Evolutionary conservation across 2,113 vertebrate species (phyloP).

Genomic region (Myanophis thanlyinensis): DNA sequence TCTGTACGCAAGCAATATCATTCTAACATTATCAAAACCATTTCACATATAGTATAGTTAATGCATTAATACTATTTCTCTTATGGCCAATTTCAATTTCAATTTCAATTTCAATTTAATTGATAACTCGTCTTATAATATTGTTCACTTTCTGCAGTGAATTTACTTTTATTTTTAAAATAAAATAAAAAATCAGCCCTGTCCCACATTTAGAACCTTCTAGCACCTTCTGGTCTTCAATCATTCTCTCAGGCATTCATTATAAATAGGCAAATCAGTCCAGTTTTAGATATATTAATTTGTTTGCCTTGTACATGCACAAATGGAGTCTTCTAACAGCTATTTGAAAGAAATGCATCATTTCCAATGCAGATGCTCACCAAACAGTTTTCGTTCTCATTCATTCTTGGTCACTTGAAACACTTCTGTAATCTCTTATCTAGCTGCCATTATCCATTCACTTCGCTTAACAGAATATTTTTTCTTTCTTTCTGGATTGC

Average conservation of each 20-base stretch:
- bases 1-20: background rate
- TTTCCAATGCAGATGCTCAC: background rate
- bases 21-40: background rate
- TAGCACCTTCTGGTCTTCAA: background rate
- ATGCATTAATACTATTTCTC: background rate
- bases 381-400: background rate
- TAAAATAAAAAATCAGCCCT: no score
- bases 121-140: background rate
- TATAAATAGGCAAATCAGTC: background rate
- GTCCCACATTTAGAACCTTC: background rate
- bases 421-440: background rate
- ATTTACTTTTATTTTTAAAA: background rate
- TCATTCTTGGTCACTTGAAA: background rate
- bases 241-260: background rate
- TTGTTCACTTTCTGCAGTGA: background rate
- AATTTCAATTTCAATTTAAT: background rate
- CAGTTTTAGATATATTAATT: background rate
- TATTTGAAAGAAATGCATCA: background rate
- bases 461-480: background rate
- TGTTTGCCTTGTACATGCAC: background rate
- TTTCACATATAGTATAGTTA: background rate
- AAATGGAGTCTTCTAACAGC: background rate
- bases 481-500: background rate
- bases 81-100: background rate
- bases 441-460: background rate